Evolutionary conservation across 2,888 invertebrate species (phyloP), one percentile per base, ranked within the genome.

Genomic region (Hyles lineata): DNA sequence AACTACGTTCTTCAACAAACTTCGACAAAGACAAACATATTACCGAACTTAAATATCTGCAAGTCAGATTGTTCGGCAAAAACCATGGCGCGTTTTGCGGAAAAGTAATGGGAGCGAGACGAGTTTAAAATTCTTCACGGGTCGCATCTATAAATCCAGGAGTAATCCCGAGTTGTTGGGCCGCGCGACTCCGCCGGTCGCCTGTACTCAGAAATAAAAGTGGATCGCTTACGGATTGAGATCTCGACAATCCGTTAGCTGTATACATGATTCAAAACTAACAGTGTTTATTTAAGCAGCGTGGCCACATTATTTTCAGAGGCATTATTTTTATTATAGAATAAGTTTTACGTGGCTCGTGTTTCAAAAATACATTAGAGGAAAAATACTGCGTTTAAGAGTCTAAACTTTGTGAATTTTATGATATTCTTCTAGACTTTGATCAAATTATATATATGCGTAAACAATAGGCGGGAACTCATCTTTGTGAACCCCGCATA

Each of bases 71-170:
- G 79, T 77, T 76, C 74, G 76, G 82, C 81, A 86, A 85, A 85
- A 84, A 82, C 81, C 81, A 80, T 79, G 78, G 80, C 76, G 74
- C 74, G 76, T 52, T 62, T 70, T 63, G 35, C 70, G 52, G 72
- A 72, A 62, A 50, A 75, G 76, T 75, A 76, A 78, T 74, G 74
- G 77, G 71, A 82, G 76, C 70, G 74, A 75, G 73, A 87, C 83
- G 83, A 86, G 86, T 85, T 84, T 82, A 80, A 81, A 87, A 84
- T 84, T 85, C 87, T 78, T 82, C 77, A 77, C 80, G 76, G 83
- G 84, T 81, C 79, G 79, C 82, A 81, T 77, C 86, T 81, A 87
- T 89, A 90, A 88, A 89, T 89, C 85, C 80, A 75, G 73, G 80
- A 82, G 81, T 81, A 81, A 82, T 82, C 82, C 79, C 76, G 80